These are phyloP conservation scores for Autographa pulchrina DNA, from an alignment of 2,888 invertebrate genomes.

Conservation along the genomic window DNA sequence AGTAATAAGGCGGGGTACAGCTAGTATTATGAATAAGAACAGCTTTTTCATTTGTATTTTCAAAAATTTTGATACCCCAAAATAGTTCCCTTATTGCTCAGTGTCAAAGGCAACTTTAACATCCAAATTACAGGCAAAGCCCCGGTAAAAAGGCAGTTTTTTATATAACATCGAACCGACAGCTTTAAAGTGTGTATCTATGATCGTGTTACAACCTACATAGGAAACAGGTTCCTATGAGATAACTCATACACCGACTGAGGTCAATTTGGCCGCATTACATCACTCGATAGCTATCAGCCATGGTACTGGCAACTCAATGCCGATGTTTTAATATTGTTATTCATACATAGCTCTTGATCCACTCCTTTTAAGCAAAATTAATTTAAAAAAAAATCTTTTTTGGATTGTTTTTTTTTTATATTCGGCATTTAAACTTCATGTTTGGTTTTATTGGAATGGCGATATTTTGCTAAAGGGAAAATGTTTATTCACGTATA, in stretches of 20 bases:
- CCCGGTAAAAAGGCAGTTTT: background rate
- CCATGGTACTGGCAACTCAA: slow-evolving; percentile 45
- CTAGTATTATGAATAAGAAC: too few species aligned
- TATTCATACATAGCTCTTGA: background rate
- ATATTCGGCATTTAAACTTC: too few species aligned
- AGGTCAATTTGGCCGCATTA: slow-evolving; percentile 74
- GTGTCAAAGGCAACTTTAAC: too few species aligned
- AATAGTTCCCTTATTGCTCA: too few species aligned
- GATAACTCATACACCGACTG: slow-evolving; percentile 70
- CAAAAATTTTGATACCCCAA: too few species aligned
- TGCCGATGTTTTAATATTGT: slow-evolving; percentile 39
- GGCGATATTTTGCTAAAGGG: background rate
- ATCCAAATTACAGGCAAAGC: too few species aligned
- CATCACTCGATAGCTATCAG: slow-evolving; percentile 70
- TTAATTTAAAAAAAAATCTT: too few species aligned
- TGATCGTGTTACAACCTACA: slow-evolving; percentile 58
- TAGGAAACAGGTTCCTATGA: slow-evolving; percentile 74
- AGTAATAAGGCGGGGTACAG: too few species aligned
- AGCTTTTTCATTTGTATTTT: too few species aligned
- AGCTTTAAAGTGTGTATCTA: slow-evolving; percentile 9
- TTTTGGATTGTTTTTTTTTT: too few species aligned
- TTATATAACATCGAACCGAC: background rate
- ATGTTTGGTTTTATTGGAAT: too few species aligned
- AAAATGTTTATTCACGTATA: background rate
- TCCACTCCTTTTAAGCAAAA: too few species aligned